phyloP scores from a whole-genome alignment of 2,797 vertebrate species.

The Enoplosus armatus region DNA sequence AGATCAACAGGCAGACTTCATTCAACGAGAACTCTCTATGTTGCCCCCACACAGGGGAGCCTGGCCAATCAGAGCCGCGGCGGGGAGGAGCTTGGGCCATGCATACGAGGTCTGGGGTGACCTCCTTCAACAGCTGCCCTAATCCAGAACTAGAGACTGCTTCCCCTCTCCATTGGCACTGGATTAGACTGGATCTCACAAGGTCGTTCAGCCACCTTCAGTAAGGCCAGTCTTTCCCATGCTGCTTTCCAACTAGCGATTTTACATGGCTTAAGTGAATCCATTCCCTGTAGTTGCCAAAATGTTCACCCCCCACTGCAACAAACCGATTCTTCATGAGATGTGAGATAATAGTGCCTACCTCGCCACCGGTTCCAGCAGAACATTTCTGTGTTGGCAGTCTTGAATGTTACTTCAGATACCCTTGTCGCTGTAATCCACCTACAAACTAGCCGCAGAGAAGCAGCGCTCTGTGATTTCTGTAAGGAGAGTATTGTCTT shows the following conservation, averaged over 20 bases:
- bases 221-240: constrained; percentile 72
- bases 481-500: constrained; percentile 70
- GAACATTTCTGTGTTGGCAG: constrained; percentile 60
- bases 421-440: constrained; percentile 43
- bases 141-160: constrained; percentile 76
- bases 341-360: constrained; percentile 61
- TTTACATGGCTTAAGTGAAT: constrained; percentile 64
- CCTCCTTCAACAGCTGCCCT: constrained; percentile 81
- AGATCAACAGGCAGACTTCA: constrained; percentile 75
- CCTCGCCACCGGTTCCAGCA: constrained; percentile 57
- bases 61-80: constrained; percentile 67
- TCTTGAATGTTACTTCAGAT: constrained; percentile 64
- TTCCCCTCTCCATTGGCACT: constrained; percentile 65
- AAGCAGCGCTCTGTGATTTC: constrained; percentile 45
- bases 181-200: constrained; percentile 73
- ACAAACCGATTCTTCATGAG: constrained; percentile 69
- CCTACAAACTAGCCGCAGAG: constrained; percentile 56
- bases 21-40: constrained; percentile 74
- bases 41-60: constrained; percentile 59
- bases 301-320: constrained; percentile 54
- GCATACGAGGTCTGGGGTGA: constrained; percentile 70
- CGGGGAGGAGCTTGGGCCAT: constrained; percentile 66
- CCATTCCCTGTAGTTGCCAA: constrained; percentile 44
- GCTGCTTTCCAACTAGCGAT: constrained; percentile 71
- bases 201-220: constrained; percentile 64